Conservation (phyloP, 2,888 invertebrate genomes). For the Cataglyphis albicans region DNA sequence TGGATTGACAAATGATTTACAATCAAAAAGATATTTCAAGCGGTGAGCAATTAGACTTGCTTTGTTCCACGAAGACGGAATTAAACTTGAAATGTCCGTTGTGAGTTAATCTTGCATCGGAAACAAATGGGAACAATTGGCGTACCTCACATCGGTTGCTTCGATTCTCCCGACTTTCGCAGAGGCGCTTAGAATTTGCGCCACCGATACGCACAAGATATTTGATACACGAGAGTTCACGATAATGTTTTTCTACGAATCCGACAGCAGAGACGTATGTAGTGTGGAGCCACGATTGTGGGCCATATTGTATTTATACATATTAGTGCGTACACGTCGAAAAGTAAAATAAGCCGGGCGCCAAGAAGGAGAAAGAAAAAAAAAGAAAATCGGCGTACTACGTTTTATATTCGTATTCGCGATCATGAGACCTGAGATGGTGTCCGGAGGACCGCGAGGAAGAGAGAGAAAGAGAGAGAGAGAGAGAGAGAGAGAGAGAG, state of each 20-base stretch:
- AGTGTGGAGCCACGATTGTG: conserved; percentile 53
- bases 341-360: conserved; percentile 31
- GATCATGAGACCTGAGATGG: conserved; percentile 31
- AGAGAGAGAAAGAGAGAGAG: conserved; percentile 21
- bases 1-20: conserved; percentile 3
- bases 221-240: conserved; percentile 58
- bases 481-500: conserved; percentile 50
- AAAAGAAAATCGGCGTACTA: conserved; percentile 47
- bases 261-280: conserved; percentile 73
- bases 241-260: conserved; percentile 82
- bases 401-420: conserved; percentile 63
- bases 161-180: conserved; percentile 31
- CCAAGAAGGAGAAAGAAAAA: conserved; percentile 27
- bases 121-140: neutral
- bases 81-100: neutral
- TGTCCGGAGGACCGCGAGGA: neutral
- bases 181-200: conserved; percentile 51
- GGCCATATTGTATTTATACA: conserved; percentile 41
- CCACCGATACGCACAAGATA: conserved; percentile 46
- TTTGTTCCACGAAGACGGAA: neutral
- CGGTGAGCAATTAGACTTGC: neutral
- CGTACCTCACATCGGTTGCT: conserved; percentile 2
- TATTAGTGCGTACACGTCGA: conserved; percentile 27
- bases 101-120: neutral
- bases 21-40: neutral